phyloP scores from a whole-genome alignment of 2,797 vertebrate genomes.

The Poeciliopsis presidionis region DNA sequence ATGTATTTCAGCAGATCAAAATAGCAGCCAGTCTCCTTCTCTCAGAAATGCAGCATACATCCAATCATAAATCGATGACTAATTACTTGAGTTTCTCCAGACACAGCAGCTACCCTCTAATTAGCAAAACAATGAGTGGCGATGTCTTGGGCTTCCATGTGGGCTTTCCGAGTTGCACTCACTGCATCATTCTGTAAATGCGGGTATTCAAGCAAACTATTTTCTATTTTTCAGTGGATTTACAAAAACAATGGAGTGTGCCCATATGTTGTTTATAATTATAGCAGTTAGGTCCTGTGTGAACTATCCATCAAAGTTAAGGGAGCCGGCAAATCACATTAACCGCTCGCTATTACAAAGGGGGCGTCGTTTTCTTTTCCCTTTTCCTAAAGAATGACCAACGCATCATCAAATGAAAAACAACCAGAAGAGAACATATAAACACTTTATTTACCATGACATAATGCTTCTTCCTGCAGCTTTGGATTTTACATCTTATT shows the following conservation, averaged over 20 bases:
- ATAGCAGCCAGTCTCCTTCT: conserved; percentile 13
- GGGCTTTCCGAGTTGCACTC: conserved; percentile 58
- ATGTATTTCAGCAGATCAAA: conserved; percentile 23
- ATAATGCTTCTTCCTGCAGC: conserved; percentile 26
- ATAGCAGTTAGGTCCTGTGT: conserved; percentile 31
- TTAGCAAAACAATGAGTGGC: conserved; percentile 79
- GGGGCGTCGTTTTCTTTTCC: conserved; percentile 2
- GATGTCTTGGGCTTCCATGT: conserved; percentile 71
- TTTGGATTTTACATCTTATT: conserved; percentile 41
- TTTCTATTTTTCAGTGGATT: conserved; percentile 48
- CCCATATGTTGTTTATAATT: conserved; percentile 56
- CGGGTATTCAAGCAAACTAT: conserved; percentile 54
- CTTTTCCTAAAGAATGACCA: conserved; percentile 8
- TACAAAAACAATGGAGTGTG: conserved; percentile 48
- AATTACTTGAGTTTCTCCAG: conserved; percentile 79
- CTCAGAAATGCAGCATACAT: conserved; percentile 62
- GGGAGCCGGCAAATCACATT: conserved; percentile 3
- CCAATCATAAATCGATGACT: conserved; percentile 77
- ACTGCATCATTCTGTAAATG: conserved; percentile 58
- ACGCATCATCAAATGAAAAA: background rate
- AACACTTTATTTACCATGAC: conserved; percentile 6
- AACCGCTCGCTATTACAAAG: background rate
- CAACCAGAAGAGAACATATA: background rate
- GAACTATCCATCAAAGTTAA: conserved; percentile 42
- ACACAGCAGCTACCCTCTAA: conserved; percentile 77